Evolutionary conservation across 2,888 invertebrate species (phyloP), one percentile per base, ranked within the genome.

Genomic region (Andrena marginata): DNA sequence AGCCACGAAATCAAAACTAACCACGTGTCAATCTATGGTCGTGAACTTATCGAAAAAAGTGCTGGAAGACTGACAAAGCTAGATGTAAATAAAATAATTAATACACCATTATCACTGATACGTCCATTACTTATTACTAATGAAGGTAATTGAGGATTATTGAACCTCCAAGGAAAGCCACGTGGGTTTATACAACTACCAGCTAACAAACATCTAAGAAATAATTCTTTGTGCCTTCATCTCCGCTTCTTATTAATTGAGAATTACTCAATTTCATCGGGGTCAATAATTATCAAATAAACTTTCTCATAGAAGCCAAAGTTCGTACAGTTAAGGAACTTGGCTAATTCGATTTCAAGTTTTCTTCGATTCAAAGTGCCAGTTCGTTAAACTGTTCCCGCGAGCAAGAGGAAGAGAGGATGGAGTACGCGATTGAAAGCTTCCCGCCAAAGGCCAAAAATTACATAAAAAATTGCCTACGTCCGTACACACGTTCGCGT

Each of bases 1-100:
- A 56, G 42, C 20, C 33, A 65, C 31, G 56, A 73, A 65, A 59
- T 65, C 42, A 35, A 54, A 72, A 72, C 51, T 33, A 26, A 26
- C 26, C 33, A 13, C 26, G 59, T 51, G 26, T 16, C 16, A 20
- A 49, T 16, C 51, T 33, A 10, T 23, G 54, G 8, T 4, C 23
- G 33, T 3, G 10, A 49, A 33, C 10, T 49, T 54, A 51, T 49
- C 13, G 33, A 63, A 51, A 63, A n/a, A 31, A 3, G 23, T 13
- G 26, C 23, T 16, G 49, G 33, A 7, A 31, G 49, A 31, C 31
- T 51, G 42, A 23, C 20, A 20, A 10, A 31, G 33, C 7, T 1
- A 23, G 20, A 31, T 31, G 29, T 60, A 63, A 51, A 62, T 62
- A 8, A 16, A 33, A 3, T 54, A 64, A 72, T 72, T 54, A 56